These are phyloP conservation scores for Holacanthella duospinosa DNA, from an alignment of 2,888 invertebrate genomes.

Conservation along the genomic window DNA sequence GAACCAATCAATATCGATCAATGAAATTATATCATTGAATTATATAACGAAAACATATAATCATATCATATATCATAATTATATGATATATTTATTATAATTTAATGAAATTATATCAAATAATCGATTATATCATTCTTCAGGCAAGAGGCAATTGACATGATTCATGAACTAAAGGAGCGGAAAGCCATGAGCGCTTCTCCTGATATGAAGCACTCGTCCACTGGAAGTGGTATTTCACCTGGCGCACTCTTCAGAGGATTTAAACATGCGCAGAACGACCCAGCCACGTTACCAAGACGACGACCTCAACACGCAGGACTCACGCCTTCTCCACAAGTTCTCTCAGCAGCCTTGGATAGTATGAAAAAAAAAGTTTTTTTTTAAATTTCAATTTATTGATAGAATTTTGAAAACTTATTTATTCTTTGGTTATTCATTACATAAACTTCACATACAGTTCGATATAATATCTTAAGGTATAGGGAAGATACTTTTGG, in stretches of 20 bases:
- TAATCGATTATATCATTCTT: neutral
- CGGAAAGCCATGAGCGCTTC: slow-evolving; percentile 58
- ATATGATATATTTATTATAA: too few species aligned
- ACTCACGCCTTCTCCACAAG: slow-evolving; percentile 37
- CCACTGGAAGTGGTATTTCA: slow-evolving; percentile 16
- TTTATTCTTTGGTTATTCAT: too few species aligned
- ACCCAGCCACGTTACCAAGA: slow-evolving; percentile 35
- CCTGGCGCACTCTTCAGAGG: neutral
- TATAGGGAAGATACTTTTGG: too few species aligned
- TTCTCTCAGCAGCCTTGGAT: slow-evolving; percentile 38
- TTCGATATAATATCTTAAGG: neutral
- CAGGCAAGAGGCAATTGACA: slow-evolving; percentile 67
- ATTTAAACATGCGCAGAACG: neutral
- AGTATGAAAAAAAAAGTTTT: too few species aligned
- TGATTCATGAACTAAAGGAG: slow-evolving; percentile 69
- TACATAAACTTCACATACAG: too few species aligned
- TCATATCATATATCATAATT: too few species aligned
- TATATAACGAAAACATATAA: too few species aligned
- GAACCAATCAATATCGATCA: too few species aligned
- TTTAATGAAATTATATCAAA: too few species aligned
- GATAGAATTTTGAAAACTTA: too few species aligned
- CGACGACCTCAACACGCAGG: slow-evolving; percentile 25
- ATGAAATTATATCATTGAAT: too few species aligned
- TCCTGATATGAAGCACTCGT: slow-evolving; percentile 29
- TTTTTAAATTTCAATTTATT: too few species aligned